Evolutionary conservation across 2,888 invertebrate genomes (phyloP), one percentile per base, ranked within the genome.

Genomic region (Agriopis marginaria): DNA sequence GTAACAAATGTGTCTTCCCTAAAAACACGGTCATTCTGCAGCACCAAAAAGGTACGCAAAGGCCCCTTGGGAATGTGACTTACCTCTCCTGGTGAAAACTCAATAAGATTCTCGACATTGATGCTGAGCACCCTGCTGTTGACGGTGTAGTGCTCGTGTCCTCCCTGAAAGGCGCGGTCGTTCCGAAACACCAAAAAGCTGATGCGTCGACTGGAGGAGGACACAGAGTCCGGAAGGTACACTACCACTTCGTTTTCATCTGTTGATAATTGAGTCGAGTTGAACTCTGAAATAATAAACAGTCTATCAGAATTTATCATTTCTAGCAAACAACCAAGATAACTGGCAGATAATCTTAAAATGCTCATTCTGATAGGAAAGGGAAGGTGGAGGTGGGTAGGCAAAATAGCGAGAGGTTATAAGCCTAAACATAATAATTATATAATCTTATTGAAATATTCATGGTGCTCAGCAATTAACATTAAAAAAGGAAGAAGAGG

Each of bases 61-160:
- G 17, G 17, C 17, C 17, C 1, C 53, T 53, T 17, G 17, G 50
- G 7, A 39, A 23, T 42, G 17, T 8, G 7, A 62, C 82, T 80
- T 51, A 93, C 93, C 87, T 94, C 93, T 56, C 89, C 90, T 0
- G 77, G 40, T 0, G 80, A 76, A 67, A 94, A 94, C 3, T 81
- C 68, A 0, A 88, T 90, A 40, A 91, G 68, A 50, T 93, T 86
- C 68, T 91, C 87, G 0, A 93, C 86, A 45, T 91, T 93, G 73
- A 94, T 84, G 76, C 93, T 95, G 5, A 96, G 84, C 0, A 96
- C 90, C 32, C 91, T 83, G 73, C 95, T 94, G 78, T 91, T 92
- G 59, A 94, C 91, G 42, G 76, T 58, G 69, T 66, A 79, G 17
- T 67, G 50, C 49, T 72, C 62, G 0, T 66, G 63, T 17, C 60